Base-by-base conservation (phyloP, 1,140 invertebrate species). In the Pseudomyrmex sp. region DNA sequence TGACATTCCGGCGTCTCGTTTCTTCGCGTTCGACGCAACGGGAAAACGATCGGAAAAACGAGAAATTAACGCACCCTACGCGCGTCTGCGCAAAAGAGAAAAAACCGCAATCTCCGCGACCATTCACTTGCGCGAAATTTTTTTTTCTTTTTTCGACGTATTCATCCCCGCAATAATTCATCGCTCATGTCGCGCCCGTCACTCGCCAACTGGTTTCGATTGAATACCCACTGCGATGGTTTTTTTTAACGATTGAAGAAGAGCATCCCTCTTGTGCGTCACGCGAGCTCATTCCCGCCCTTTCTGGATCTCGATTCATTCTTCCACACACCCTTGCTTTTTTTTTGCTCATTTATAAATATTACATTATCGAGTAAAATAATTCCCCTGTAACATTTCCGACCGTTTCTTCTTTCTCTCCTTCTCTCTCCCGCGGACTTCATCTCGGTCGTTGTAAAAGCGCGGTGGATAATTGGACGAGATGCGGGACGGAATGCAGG, bases 401-500 rank as follows among this genome's bases (percentile, higher is more conserved):
- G 15, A 15, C 46, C 20, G 7, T 44, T 15, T 80, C 56, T 46
- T 12, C 46, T 12, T 4, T 20, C 7, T 52, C 54, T 48, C 70
- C 12, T 1, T 18, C 26, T 12, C 8, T 77, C 50, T 52, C 48
- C 5, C 50, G 9, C 52, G 44, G 59, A 75, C 26, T 80, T 79
- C 84, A 87, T 87, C 82, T 75, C 62, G 68, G 72, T 58, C 58
- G 61, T 73, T 80, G 79, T 44, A 26, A 73, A 61, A 80, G 59
- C 75, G 59, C 75, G 65, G 52, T 56, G 83, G 75, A 84, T 88
- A 88, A 88, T 88, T 88, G 87, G 75, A 88, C 82, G 86, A 74
- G 86, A 87, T 87, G 75, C 87, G 59, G 70, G 83, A 87, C 76
- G 86, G 87, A 88, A 88, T 88, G 87, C 87, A 77, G 87, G 87